phyloP scores from a whole-genome alignment of 2,888 invertebrate genomes.

The Dendrolimus houi region DNA sequence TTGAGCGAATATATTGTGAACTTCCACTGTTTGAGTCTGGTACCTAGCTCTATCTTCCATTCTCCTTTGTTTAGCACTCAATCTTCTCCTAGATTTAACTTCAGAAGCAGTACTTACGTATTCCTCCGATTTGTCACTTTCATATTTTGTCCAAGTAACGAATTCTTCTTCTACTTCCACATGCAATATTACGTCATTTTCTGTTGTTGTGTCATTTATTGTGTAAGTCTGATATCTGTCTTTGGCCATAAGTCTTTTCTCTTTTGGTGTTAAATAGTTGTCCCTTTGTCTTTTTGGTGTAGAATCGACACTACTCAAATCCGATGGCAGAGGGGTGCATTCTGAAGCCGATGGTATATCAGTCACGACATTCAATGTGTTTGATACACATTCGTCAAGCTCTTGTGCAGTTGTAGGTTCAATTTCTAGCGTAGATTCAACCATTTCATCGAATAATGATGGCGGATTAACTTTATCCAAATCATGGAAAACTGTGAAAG shows the following conservation, averaged over 20 bases:
- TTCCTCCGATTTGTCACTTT: conserved; percentile 57
- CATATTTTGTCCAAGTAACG: conserved; percentile 63
- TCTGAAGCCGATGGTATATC: conserved; percentile 74
- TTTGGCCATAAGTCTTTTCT: conserved; percentile 83
- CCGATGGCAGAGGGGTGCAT: conserved; percentile 80
- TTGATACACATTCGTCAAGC: conserved; percentile 77
- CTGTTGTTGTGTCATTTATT: conserved; percentile 75
- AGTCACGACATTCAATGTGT: conserved; percentile 74
- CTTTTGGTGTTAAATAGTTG: conserved; percentile 82
- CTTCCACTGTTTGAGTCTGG: conserved; percentile 79
- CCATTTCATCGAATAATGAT: conserved; percentile 83
- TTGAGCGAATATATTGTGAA: conserved; percentile 40
- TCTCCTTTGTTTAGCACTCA: conserved; percentile 80
- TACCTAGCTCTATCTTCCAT: conserved; percentile 81
- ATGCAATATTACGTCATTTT: conserved; percentile 29
- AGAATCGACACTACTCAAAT: conserved; percentile 84
- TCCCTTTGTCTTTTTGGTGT: conserved; percentile 80
- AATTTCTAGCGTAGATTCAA: conserved; percentile 75
- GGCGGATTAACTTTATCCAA: conserved; percentile 84
- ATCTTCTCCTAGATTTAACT: conserved; percentile 45
- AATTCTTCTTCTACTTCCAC: conserved; percentile 52
- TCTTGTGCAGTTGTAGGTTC: conserved; percentile 71
- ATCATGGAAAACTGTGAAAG: conserved; percentile 72
- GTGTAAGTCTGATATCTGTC: conserved; percentile 91
- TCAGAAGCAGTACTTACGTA: conserved; percentile 51